A percentile compares a stretch with the other conserved stretches of the same genome.
phyloP scores from a whole-genome alignment of 1,140 invertebrate genomes.

The Ips typographus region DNA sequence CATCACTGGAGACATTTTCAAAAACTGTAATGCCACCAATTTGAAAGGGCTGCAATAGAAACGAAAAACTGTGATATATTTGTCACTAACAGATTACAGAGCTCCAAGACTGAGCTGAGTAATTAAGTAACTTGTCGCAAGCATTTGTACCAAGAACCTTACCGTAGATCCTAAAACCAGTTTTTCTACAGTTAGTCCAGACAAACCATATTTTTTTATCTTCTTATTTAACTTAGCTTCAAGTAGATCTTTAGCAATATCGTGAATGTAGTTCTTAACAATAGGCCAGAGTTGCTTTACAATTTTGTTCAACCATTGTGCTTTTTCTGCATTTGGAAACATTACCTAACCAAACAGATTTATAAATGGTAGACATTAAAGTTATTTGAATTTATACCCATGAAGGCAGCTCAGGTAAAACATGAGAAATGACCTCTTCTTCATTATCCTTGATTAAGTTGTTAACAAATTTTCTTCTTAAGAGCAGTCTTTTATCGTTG shows the following conservation, averaged over 20 bases:
- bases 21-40: conserved; percentile 92
- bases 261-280: conserved; percentile 37
- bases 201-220: conserved; percentile 33
- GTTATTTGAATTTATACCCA: conserved; percentile 33
- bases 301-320: conserved; percentile 42
- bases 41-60: conserved; percentile 48
- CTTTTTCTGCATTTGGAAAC: conserved; percentile 41
- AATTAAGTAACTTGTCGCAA: background rate
- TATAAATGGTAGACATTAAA: conserved; percentile 2
- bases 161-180: conserved; percentile 37
- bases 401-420: conserved; percentile 32
- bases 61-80: background rate
- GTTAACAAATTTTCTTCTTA: conserved; percentile 25
- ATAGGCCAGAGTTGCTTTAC: conserved; percentile 39
- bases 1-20: conserved; percentile 84
- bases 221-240: conserved; percentile 32
- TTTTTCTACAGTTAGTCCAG: conserved; percentile 37
- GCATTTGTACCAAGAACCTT: background rate
- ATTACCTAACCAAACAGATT: conserved; percentile 26
- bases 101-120: too few species aligned
- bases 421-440: conserved; percentile 33
- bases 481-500: background rate
- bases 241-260: conserved; percentile 28
- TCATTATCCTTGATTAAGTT: conserved; percentile 29
- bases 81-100: background rate